Evolutionary conservation across 2,113 vertebrate genomes (phyloP), one percentile per base, ranked within the genome.

Genomic region (Syngnathus typhle): DNA sequence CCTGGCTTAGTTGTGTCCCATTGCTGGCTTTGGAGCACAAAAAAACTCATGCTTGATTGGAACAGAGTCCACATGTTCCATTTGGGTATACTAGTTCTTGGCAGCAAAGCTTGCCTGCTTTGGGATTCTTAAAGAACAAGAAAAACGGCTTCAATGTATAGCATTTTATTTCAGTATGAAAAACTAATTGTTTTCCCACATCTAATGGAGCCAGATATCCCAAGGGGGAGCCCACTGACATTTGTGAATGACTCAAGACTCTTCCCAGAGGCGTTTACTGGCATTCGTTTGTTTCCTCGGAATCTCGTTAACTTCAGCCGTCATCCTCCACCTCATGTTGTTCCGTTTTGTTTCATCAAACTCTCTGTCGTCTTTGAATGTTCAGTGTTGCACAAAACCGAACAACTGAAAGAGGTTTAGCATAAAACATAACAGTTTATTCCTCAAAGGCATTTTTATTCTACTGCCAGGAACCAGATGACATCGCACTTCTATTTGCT

Each of bases 241-340:
- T 16, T 60, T 64, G 61, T 60, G 68, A 55, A 32, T 81, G 82
- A 62, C 21, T 62, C 55, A 32, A 72, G 71, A 66, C 62, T 77
- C 59, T 63, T 69, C 62, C 65, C 70, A 54, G 37, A 47, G 52
- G 76, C 68, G 87, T 81, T 43, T 84, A 74, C 77, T 83, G 72
- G 74, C 73, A 41, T 63, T 10, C n/a, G 16, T 73, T 69, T 61
- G 70, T 78, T 71, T 82, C 75, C 73, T 71, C 60, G 75, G 73
- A 77, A 67, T 64, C 44, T 51, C 60, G 47, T 63, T 3, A 52
- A 75, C 55, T 65, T 13, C 60, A 62, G 55, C 68, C 58, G 10
- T 74, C 73, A 72, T 75, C 72, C 46, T 67, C 47, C 67, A 54
- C 67, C 60, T 52, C 64, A 41, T 72, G 54, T 71, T 75, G 70